Percentiles rank a stretch among this genome's conserved stretches.
phyloP scores from a whole-genome alignment of 2,113 vertebrate species.

The Chunga burmeisteri region DNA sequence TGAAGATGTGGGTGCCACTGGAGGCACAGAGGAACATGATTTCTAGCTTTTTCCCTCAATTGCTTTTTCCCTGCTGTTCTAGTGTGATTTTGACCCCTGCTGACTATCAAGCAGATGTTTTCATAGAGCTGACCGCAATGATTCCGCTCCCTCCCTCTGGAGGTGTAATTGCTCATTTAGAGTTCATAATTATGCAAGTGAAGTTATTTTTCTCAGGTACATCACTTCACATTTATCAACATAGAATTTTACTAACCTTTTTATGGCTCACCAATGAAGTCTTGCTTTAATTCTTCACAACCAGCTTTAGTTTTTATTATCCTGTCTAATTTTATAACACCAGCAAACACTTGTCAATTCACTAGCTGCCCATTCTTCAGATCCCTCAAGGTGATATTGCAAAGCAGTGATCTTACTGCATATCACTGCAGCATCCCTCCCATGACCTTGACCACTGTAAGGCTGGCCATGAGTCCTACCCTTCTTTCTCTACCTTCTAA shows the following conservation, averaged over 20 bases:
- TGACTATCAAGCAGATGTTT: neutral
- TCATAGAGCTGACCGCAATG: neutral
- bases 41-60: neutral
- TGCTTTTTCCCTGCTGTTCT: neutral
- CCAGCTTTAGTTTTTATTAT: neutral
- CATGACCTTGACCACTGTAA: neutral
- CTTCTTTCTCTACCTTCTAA: neutral
- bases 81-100: neutral
- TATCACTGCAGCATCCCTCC: neutral
- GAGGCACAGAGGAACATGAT: neutral
- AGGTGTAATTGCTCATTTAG: neutral
- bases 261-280: neutral
- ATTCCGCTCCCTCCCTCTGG: neutral
- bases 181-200: neutral
- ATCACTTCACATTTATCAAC: neutral
- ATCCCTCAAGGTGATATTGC: neutral
- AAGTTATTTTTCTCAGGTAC: neutral
- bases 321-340: neutral
- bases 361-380: neutral
- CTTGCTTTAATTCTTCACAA: neutral
- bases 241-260: neutral
- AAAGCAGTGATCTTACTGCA: neutral
- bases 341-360: neutral
- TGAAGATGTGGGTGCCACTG: neutral
- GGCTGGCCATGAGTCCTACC: neutral